Conservation (phyloP, 2,888 invertebrate species). For the Amphipyra berbera region DNA sequence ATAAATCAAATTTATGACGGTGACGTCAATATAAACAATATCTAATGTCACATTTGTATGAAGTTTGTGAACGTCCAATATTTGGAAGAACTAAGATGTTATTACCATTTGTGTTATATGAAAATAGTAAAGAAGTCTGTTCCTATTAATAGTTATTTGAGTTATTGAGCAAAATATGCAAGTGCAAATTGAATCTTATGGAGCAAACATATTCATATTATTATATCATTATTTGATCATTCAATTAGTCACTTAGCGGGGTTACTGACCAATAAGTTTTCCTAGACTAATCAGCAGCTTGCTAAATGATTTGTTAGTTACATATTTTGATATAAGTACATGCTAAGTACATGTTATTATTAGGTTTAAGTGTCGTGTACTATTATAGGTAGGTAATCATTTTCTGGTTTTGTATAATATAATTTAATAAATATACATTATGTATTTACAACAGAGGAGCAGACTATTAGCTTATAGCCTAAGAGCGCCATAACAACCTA, state of each 20-base stretch:
- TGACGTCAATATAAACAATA: conserved; percentile 55
- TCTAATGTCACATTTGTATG: conserved; percentile 53
- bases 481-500: too few species aligned
- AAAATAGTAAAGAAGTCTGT: neutral
- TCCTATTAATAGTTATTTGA: too few species aligned
- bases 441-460: too few species aligned
- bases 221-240: too few species aligned
- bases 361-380: neutral
- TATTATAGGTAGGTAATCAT: too few species aligned
- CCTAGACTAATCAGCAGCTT: conserved; percentile 26
- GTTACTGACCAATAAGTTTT: neutral
- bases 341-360: conserved; percentile 5
- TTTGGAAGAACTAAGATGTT: conserved; percentile 30
- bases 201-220: conserved; percentile 15
- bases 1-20: conserved; percentile 60
- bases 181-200: too few species aligned
- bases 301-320: conserved; percentile 28
- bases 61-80: conserved; percentile 44
- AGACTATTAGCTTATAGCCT: too few species aligned
- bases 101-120: neutral
- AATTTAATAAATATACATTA: too few species aligned
- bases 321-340: neutral
- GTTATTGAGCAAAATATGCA: too few species aligned
- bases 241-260: too few species aligned
- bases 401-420: too few species aligned